Percentiles rank a stretch among this genome's conserved stretches.
Evolutionary conservation across 2,888 invertebrate genomes (phyloP).

Genomic region (Drosophila mimetica): DNA sequence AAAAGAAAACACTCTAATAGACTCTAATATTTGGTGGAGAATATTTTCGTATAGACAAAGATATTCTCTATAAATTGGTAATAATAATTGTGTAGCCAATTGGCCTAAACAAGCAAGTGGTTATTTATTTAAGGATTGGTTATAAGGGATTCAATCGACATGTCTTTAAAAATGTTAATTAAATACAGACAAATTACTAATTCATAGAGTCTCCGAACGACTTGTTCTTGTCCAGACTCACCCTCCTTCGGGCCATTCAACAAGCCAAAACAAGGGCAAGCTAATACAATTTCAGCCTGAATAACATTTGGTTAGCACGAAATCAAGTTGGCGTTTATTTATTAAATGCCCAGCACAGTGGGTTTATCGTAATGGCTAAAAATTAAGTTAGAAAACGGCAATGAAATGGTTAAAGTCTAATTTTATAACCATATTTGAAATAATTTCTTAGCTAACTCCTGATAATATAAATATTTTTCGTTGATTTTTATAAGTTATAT

Average conservation of each 20-base stretch:
- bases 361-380: background rate
- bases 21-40: background rate
- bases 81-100: background rate
- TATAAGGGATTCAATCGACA: background rate
- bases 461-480: too few species aligned
- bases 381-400: too few species aligned
- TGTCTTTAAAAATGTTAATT: background rate
- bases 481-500: too few species aligned
- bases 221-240: background rate
- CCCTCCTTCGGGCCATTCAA: background rate
- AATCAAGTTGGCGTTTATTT: background rate
- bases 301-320: conserved; percentile 6
- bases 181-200: background rate
- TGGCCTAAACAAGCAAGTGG: background rate
- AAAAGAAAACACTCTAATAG: conserved; percentile 3
- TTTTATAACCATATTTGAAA: too few species aligned
- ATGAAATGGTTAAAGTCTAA: too few species aligned
- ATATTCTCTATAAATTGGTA: background rate
- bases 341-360: conserved; percentile 14
- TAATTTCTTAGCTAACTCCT: too few species aligned
- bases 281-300: conserved; percentile 14
- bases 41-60: background rate
- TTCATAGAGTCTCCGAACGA: background rate
- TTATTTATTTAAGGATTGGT: background rate
- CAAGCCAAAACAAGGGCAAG: conserved; percentile 8